Evolutionary conservation across 1,140 invertebrate genomes (phyloP), one percentile per base, ranked within the genome.

Genomic region (Drosophila tsacasi): DNA sequence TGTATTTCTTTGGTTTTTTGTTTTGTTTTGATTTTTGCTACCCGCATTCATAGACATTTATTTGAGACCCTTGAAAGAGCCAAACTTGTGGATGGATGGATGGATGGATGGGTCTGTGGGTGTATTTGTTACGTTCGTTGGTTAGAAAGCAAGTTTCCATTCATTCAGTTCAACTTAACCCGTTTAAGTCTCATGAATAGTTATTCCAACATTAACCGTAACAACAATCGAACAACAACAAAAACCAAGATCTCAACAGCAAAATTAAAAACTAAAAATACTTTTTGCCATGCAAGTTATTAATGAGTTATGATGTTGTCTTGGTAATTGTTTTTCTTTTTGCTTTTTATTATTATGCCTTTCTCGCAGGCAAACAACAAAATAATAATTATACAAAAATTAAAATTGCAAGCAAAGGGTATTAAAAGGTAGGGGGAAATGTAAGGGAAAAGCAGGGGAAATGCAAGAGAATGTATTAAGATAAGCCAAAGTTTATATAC

Each of bases 151-250:
- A 23, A 63, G 61, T 55, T 62, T 30, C 65, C 58, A 50, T 68
- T 68, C 65, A 52, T 52, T 32, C 50, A 8, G 27, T 35, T 50
- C 37, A 40, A 62, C 61, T 39, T 30, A 65, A 75, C 60, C 73
- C 71, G 73, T 76, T 76, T 59, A 60, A 58, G 71, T 44, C 73
- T 75, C 71, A 75, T 76, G 73, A 65, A 76, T 76, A 76, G 73
- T 75, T 75, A 57, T 75, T 57, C 67, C 72, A 68, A 52, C 72
- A 75, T 73, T 73, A 75, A 75, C 68, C 68, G 67, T 75, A 73
- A 73, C 68, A 74, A 9, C 50, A 10, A 12, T 10, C 30, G 9
- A 35, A 12, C 55, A 25, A 39, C 27, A 32, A 13, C 40, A 62
- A 50, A 39, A 62, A 62, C 52, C 52, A 69, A 52, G 50, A 50